These are phyloP conservation scores for Ailuropoda melanoleuca DNA, from an alignment of 2,113 vertebrate genomes.

Conservation along the genomic window DNA sequence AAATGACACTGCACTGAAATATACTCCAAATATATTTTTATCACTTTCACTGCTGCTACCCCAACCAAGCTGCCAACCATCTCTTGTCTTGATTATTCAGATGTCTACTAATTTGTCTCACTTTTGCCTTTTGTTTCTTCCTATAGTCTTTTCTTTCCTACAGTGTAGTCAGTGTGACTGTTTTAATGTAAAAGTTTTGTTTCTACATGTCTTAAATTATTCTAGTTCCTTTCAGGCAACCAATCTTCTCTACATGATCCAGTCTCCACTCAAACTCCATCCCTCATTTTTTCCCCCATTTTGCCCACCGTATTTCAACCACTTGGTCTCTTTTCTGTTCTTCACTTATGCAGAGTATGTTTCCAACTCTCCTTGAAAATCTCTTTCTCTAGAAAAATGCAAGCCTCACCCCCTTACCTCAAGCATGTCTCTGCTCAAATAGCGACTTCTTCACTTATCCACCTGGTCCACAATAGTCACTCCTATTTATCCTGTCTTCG, in stretches of 20 bases:
- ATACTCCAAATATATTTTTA: not conserved
- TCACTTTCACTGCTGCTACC: not conserved
- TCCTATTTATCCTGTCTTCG: not conserved
- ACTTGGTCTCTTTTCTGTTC: not conserved
- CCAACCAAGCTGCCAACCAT: not conserved
- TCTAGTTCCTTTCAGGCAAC: not conserved
- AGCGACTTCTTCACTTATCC: not conserved
- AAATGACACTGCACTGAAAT: not conserved
- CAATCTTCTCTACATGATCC: not conserved
- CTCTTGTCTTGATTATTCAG: not conserved
- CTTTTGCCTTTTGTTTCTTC: not conserved
- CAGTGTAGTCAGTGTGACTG: not conserved
- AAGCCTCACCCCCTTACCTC: not conserved
- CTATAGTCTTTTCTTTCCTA: not conserved
- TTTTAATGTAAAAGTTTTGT: not conserved
- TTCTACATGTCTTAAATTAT: not conserved
- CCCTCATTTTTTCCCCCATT: not conserved
- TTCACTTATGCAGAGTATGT: not conserved
- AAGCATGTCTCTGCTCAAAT: not conserved
- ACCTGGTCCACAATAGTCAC: not conserved
- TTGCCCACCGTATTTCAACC: not conserved
- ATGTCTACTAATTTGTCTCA: not conserved
- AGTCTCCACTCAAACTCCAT: not conserved
- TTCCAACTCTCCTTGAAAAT: not conserved
- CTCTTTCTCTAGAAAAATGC: not conserved